Percentiles rank a stretch among this genome's conserved stretches.
Evolutionary conservation across 2,113 vertebrate genomes (phyloP).

Genomic region (Lepisosteus oculatus): DNA sequence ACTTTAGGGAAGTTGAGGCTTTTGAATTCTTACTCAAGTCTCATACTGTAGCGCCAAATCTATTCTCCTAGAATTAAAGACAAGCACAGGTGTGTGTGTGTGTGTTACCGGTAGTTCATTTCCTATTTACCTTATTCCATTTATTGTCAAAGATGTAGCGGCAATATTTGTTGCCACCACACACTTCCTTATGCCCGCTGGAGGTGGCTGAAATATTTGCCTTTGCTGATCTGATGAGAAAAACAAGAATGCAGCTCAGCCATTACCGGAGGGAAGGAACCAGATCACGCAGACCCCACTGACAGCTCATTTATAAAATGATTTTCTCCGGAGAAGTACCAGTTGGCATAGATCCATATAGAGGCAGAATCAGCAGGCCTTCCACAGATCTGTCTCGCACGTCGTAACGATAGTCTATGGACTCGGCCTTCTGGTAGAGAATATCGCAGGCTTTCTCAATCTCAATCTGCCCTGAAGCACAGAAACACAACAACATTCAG

Average conservation of each 20-base stretch:
- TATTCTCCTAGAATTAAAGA: too few species aligned
- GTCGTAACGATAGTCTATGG: slow-evolving; percentile 86
- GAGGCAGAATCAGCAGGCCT: slow-evolving; percentile 85
- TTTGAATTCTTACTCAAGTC: too few species aligned
- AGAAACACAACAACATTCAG: not conserved
- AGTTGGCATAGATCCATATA: slow-evolving; percentile 96
- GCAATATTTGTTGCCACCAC: slow-evolving; percentile 95
- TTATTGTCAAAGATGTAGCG: slow-evolving; percentile 92
- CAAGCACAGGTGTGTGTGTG: too few species aligned
- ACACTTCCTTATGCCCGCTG: slow-evolving; percentile 85
- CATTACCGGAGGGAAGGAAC: too few species aligned
- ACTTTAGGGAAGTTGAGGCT: too few species aligned
- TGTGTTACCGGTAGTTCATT: slow-evolving; percentile 10
- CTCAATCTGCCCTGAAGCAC: slow-evolving; percentile 81
- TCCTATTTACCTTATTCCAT: slow-evolving; percentile 81
- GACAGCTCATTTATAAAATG: not conserved
- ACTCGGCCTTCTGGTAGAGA: slow-evolving; percentile 84
- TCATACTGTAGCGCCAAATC: too few species aligned
- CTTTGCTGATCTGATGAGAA: slow-evolving; percentile 82
- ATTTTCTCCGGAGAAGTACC: slow-evolving; percentile 58
- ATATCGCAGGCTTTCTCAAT: slow-evolving; percentile 89
- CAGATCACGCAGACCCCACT: not conserved
- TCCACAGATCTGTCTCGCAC: slow-evolving; percentile 81
- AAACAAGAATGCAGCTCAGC: not conserved
- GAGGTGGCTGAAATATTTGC: slow-evolving; percentile 90